Evolutionary conservation across 2,888 invertebrate species (phyloP).

Genomic region (Andrena hattorfiana): DNA sequence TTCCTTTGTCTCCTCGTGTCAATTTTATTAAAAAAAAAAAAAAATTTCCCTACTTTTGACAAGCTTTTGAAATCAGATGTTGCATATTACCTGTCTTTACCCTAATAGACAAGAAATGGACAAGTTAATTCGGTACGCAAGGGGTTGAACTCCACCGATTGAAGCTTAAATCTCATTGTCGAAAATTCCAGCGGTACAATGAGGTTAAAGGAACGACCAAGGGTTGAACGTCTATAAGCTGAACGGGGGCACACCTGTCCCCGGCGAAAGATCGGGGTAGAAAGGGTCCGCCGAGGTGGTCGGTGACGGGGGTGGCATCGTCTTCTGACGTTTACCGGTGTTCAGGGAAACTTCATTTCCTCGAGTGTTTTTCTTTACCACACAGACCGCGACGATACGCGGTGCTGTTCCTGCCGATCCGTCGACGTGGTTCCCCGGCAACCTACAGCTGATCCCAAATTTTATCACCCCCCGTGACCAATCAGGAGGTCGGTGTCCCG

Average conservation of each 20-base stretch:
- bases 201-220: neutral
- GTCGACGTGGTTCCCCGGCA: conserved; percentile 48
- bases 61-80: too few relatives aligned
- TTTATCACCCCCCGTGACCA: conserved; percentile 69
- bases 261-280: conserved; percentile 3
- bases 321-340: conserved; percentile 12
- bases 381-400: conserved; percentile 51
- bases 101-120: neutral
- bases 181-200: neutral
- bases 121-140: neutral
- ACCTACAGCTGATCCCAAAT: conserved; percentile 72
- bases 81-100: too few relatives aligned
- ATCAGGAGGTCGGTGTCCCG: conserved; percentile 71
- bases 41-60: too few relatives aligned
- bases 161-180: neutral
- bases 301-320: neutral
- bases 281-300: neutral
- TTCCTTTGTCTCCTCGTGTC: too few relatives aligned
- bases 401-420: conserved; percentile 34
- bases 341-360: conserved; percentile 51
- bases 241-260: conserved; percentile 15
- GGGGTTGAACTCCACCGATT: neutral
- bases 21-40: too few relatives aligned
- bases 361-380: conserved; percentile 60
- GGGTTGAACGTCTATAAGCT: neutral